Base-by-base conservation (phyloP, 2,888 invertebrate species). In the Proisotoma minuta region DNA sequence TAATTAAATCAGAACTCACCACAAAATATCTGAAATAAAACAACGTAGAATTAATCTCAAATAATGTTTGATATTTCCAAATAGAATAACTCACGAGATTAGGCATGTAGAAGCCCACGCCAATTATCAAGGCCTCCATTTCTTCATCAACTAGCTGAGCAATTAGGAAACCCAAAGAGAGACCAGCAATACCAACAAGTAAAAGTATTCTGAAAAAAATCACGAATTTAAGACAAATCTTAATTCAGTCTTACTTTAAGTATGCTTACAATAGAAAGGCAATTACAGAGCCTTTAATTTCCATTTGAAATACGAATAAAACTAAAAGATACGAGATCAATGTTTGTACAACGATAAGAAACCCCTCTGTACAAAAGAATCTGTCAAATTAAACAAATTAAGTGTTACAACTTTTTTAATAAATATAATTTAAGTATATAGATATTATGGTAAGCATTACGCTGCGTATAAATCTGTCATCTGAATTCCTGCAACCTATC, bases 91-190 rank as follows among this genome's bases (percentile, higher is more conserved):
- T n/a, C n/a, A n/a, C 22, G 58, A 65, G 53, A 59, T 62, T 62
- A 28, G 65, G 65, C 26, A 62, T 26, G 34, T 62, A 65, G 39
- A 62, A 62, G 24, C 62, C 60, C 52, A 65, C 59, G 24, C 62
- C 65, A 1, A 65, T 4, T 20, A 65, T 60, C 23, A 65, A 28
- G 23, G 65, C 65, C 47, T 62, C 62, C 2, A 60, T 28, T 48
- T 65, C 65, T 26, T 65, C 65, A 3, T 59, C 47, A 27, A 59
- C 59, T 26, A 60, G 40, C 24, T 57, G 57, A 1, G 59, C 65
- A 18, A 65, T 53, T n/a, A 65, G 53, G 5, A 65, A 48, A 49
- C 56, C 56, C 2, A 56, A 23, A 15, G 56, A 43, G n/a, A 56
- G n/a, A 2, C 56, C 56, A 40, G 43, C 26, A 3, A 40, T 15